Conservation (phyloP, 2,888 invertebrate genomes). For the Petrolisthes cinctipes region DNA sequence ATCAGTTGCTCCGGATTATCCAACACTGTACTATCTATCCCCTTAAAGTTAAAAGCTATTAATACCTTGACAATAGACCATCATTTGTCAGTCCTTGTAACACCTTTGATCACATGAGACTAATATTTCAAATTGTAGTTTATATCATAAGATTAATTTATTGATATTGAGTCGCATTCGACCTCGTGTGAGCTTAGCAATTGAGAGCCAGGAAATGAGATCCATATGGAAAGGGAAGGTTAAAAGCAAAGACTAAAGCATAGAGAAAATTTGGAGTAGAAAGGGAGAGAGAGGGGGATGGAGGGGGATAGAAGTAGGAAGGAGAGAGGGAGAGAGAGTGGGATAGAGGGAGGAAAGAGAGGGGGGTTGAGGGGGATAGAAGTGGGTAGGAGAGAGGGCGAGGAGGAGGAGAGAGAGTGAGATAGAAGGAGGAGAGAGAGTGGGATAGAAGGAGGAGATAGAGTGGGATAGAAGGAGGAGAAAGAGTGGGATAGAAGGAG, state of each 20-base stretch:
- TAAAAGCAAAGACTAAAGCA: not conserved
- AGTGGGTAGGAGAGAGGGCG: not conserved
- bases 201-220: not conserved
- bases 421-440: not conserved
- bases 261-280: not conserved
- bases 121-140: too few relatives aligned
- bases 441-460: not conserved
- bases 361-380: not conserved
- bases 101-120: too few relatives aligned
- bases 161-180: too few relatives aligned
- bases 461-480: not conserved
- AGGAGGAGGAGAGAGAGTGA: not conserved
- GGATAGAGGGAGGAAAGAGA: not conserved
- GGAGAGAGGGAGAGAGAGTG: not conserved
- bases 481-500: not conserved
- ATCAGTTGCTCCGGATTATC: too few relatives aligned
- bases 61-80: too few relatives aligned
- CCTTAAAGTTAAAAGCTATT: too few relatives aligned
- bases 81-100: too few relatives aligned
- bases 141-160: too few relatives aligned
- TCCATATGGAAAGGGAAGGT: not conserved
- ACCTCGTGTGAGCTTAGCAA: not conserved
- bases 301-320: not conserved
- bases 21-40: too few relatives aligned
- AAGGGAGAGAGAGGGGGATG: not conserved